Conservation (phyloP, 2,888 invertebrate genomes). For the Ochropleura leucogaster region DNA sequence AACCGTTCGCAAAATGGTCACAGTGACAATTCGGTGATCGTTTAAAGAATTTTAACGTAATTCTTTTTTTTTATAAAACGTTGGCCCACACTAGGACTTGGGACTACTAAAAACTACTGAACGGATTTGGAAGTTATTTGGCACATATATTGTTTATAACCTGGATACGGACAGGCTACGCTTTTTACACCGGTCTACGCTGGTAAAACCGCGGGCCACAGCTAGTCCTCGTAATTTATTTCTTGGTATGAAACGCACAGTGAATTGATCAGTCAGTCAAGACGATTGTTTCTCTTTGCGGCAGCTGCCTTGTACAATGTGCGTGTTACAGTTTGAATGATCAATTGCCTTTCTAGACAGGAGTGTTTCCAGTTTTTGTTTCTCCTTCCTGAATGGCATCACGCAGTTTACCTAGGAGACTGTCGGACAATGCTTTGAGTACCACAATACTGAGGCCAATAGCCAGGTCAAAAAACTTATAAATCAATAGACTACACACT, state of each 20-base stretch:
- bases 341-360: constrained; percentile 39
- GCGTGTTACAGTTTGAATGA: constrained; percentile 32
- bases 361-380: not conserved
- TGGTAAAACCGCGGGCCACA: no score
- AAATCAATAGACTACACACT: not conserved
- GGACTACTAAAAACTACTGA: no score
- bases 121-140: no score
- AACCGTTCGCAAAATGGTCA: no score
- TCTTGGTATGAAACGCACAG: constrained; percentile 36
- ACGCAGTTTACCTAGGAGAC: not conserved
- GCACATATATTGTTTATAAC: no score
- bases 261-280: constrained; percentile 53
- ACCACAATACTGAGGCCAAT: not conserved
- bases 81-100: no score
- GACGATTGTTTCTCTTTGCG: constrained; percentile 49
- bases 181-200: no score
- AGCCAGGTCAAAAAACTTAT: not conserved
- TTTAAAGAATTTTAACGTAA: no score
- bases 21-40: no score
- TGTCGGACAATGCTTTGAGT: not conserved
- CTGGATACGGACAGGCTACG: no score
- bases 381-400: not conserved
- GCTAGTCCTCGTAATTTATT: constrained; percentile 26
- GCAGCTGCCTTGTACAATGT: constrained; percentile 18
- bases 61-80: no score